These are phyloP conservation scores for Silurus aristotelis DNA, from an alignment of 2,797 vertebrate genomes.

Conservation along the genomic window DNA sequence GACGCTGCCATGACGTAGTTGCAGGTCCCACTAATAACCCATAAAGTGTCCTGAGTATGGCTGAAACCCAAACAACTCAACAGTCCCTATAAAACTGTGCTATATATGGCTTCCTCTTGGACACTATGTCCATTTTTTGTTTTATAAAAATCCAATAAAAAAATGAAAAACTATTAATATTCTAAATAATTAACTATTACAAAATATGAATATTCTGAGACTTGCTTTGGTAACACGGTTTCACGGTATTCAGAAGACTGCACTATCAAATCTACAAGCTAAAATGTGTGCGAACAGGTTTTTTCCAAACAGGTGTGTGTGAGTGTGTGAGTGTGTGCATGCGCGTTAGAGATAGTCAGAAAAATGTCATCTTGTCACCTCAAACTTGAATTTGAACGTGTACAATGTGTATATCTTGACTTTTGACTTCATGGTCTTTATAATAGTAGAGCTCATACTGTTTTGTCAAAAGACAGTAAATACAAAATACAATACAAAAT, in stretches of 20 bases:
- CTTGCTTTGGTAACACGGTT: not conserved
- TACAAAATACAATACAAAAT: constrained; percentile 7
- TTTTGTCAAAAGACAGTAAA: not conserved
- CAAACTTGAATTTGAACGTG: not conserved
- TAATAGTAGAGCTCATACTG: not conserved
- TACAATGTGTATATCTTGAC: not conserved
- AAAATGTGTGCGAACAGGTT: not conserved
- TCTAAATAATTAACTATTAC: no score
- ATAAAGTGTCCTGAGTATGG: not conserved
- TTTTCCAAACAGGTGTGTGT: not conserved
- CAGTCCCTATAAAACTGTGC: not conserved
- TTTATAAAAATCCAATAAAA: not conserved
- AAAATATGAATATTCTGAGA: not conserved
- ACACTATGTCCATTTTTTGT: not conserved
- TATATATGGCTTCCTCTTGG: not conserved
- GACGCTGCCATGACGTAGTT: constrained; percentile 25
- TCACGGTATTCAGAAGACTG: not conserved
- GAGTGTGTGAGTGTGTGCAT: no score
- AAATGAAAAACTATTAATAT: not conserved
- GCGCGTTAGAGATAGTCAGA: not conserved
- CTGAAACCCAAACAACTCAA: not conserved
- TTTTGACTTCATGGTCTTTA: not conserved
- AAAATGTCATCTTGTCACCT: not conserved
- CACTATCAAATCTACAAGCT: not conserved
- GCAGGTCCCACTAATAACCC: not conserved